A percentile compares a stretch with the other conserved stretches of the same genome.
Evolutionary conservation across 2,797 vertebrate species (phyloP).

Genomic region (Microctenopoma stevenorrisi): DNA sequence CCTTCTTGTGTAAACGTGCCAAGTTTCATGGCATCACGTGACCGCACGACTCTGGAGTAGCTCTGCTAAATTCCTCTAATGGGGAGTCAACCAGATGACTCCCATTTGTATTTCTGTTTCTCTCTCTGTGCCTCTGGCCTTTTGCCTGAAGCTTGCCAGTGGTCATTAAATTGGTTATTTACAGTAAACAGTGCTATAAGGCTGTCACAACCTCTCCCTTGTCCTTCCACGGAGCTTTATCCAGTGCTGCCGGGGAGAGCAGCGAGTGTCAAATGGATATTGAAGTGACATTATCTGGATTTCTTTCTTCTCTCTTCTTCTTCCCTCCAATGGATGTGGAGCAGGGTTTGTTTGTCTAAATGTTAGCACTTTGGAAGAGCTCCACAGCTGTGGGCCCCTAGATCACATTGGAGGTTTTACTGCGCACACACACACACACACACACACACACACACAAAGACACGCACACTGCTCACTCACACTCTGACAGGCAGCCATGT

Average conservation of each 20-base stretch:
- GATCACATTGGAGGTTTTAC: conserved; percentile 77
- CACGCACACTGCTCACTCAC: conserved; percentile 77
- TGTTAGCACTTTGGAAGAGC: conserved; percentile 81
- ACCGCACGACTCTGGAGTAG: conserved; percentile 49
- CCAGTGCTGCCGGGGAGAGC: conserved; percentile 64
- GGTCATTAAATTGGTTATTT: conserved; percentile 80
- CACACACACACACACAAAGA: conserved; percentile 46
- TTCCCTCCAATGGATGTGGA: conserved; percentile 66
- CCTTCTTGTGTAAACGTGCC: conserved; percentile 56
- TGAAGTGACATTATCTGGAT: conserved; percentile 73
- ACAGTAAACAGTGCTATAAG: conserved; percentile 76
- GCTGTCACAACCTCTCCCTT: conserved; percentile 66
- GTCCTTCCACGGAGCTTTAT: conserved; percentile 59
- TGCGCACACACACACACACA: conserved; percentile 33
- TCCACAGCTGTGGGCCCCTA: conserved; percentile 76
- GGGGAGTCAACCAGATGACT: conserved; percentile 75
- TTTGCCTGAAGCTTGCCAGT: conserved; percentile 65
- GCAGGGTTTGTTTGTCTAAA: conserved; percentile 81
- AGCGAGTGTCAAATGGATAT: conserved; percentile 66
- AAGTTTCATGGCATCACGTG: conserved; percentile 46
- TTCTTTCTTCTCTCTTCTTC: conserved; percentile 48
- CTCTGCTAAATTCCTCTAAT: conserved; percentile 60
- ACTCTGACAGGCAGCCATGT: conserved; percentile 84
- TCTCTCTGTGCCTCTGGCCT: conserved; percentile 66
- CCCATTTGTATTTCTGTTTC: conserved; percentile 70